phyloP scores from a whole-genome alignment of 2,113 vertebrate genomes.

The Motacilla alba region DNA sequence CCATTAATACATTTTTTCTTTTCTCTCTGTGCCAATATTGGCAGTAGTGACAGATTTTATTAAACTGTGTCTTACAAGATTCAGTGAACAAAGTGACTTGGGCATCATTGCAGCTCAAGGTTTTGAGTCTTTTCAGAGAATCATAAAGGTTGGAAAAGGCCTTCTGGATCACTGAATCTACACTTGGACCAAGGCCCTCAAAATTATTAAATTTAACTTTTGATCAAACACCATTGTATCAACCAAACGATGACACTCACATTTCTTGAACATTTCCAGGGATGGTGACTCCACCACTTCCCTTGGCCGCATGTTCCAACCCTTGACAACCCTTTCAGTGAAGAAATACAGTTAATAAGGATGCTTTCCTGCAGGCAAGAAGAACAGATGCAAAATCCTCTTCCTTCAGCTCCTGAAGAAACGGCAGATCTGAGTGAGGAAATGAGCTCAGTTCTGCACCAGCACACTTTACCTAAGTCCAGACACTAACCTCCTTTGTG shows the following conservation, averaged over 20 bases:
- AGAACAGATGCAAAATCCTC: neutral
- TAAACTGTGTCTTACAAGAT: neutral
- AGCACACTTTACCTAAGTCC: neutral
- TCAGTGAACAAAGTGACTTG: neutral
- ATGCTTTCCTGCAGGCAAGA: neutral
- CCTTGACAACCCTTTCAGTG: neutral
- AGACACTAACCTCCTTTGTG: conserved; percentile 17
- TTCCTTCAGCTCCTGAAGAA: conserved; percentile 29
- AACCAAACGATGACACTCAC: neutral
- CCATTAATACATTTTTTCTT: neutral
- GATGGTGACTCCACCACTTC: neutral
- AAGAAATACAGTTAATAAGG: neutral
- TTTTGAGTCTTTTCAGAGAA: neutral
- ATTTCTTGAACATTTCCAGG: neutral
- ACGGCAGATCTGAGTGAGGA: neutral
- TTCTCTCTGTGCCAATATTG: neutral
- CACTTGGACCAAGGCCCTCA: neutral
- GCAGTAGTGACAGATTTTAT: neutral
- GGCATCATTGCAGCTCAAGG: neutral
- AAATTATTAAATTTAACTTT: neutral
- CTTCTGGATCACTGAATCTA: neutral
- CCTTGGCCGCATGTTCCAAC: neutral
- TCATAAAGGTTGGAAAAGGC: neutral
- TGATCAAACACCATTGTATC: neutral
- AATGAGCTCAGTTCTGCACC: neutral